Evolutionary conservation across 2,113 vertebrate species (phyloP).

Genomic region (Trichomycterus rosablanca): DNA sequence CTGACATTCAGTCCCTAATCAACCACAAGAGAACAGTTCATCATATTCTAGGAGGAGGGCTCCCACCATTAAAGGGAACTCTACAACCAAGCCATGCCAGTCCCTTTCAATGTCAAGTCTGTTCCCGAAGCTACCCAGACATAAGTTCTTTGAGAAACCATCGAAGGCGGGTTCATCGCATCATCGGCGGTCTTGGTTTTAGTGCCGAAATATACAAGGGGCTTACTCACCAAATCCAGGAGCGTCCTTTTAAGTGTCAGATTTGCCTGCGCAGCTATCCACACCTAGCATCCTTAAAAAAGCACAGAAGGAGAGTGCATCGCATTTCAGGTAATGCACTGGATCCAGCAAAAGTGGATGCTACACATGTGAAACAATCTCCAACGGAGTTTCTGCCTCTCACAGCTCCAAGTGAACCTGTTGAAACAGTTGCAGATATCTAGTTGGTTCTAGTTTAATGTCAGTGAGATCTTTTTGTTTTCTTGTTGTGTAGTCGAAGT

Average conservation of each 20-base stretch:
- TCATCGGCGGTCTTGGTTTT: conserved; percentile 51
- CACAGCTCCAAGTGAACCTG: not conserved
- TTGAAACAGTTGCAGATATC: not conserved
- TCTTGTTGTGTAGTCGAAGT: not conserved
- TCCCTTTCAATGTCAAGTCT: conserved; percentile 61
- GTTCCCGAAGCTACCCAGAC: conserved; percentile 61
- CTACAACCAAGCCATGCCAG: conserved; percentile 45
- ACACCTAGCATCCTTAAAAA: conserved; percentile 32
- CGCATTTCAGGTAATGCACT: conserved; percentile 54
- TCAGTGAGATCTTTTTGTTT: not conserved
- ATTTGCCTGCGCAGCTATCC: conserved; percentile 48
- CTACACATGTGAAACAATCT: conserved; percentile 3
- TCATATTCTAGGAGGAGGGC: conserved; percentile 29
- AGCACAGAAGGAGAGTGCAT: conserved; percentile 45
- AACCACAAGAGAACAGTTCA: conserved; percentile 42
- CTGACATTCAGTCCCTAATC: conserved; percentile 35
- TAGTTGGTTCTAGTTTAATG: not conserved
- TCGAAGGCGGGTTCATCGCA: conserved; percentile 63
- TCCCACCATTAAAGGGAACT: conserved; percentile 23
- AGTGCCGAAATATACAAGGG: conserved; percentile 21
- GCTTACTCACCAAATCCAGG: conserved; percentile 31
- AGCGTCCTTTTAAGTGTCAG: conserved; percentile 38
- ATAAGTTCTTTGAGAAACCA: conserved; percentile 68
- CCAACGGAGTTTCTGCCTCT: not conserved
- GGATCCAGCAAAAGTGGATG: conserved; percentile 27